Percentiles rank a stretch among this genome's conserved stretches.
These are phyloP conservation scores for Drosophila pallidifrons DNA, from an alignment of 1,140 invertebrate genomes.

Conservation along the genomic window DNA sequence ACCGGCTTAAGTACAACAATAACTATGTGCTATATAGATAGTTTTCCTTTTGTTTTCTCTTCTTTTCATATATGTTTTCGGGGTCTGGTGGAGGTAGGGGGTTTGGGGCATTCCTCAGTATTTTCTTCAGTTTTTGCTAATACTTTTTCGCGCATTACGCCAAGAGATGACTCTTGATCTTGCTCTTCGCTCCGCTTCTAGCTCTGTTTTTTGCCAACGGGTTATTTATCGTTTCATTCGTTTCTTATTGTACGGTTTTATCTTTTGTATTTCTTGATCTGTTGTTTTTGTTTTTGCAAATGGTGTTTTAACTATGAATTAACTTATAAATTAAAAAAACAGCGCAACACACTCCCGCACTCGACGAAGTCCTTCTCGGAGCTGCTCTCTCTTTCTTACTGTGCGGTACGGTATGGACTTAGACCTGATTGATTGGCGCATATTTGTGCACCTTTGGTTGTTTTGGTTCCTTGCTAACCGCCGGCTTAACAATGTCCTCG, in stretches of 20 bases:
- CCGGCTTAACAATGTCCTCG: slow-evolving; percentile 86
- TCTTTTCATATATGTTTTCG: slow-evolving; percentile 14
- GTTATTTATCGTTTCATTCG: slow-evolving; percentile 13
- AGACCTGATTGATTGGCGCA: slow-evolving; percentile 85
- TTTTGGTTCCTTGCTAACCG: slow-evolving; percentile 84
- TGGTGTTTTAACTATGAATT: slow-evolving; percentile 67
- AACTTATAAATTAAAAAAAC: slow-evolving; percentile 83
- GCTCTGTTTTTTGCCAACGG: slow-evolving; percentile 23
- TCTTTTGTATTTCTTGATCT: slow-evolving; percentile 31
- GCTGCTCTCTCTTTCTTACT: slow-evolving; percentile 38
- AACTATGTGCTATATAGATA: slow-evolving; percentile 62
- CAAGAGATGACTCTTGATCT: background rate
- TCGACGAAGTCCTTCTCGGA: slow-evolving; percentile 31
- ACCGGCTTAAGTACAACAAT: slow-evolving; percentile 56
- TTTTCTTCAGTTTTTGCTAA: slow-evolving; percentile 69
- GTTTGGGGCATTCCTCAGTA: slow-evolving; percentile 23
- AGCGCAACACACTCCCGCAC: slow-evolving; percentile 66
- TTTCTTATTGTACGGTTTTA: slow-evolving; percentile 30
- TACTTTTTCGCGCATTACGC: slow-evolving; percentile 55
- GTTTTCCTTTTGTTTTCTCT: slow-evolving; percentile 9
- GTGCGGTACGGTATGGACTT: slow-evolving; percentile 52
- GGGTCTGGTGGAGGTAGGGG: slow-evolving; percentile 4
- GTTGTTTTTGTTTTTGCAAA: slow-evolving; percentile 44
- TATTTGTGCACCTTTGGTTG: slow-evolving; percentile 87
- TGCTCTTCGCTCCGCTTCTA: slow-evolving; percentile 3